Evolutionary conservation across 2,888 invertebrate species (phyloP), one percentile per base, ranked within the genome.

Genomic region (Caradrina clavipalpis): DNA sequence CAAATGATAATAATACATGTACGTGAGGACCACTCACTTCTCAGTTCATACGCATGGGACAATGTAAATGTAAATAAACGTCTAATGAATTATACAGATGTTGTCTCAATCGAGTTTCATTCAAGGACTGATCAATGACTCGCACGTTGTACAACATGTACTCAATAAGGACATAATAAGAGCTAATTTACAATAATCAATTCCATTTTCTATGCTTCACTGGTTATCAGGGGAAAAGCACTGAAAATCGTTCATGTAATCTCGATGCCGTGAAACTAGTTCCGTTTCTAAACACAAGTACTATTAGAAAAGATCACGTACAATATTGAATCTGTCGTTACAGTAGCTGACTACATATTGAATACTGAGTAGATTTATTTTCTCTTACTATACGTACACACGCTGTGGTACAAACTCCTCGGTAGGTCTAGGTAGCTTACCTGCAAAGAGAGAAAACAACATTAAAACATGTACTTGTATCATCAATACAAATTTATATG

Each of bases 381-480:
- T 76, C 76, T 78, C 83, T 83, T 77, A 83, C 81, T 35, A 69
- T 69, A 57, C 58, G 60, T 69, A 70, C 49, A 79, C 26, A 53
- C 49, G 51, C 69, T 31, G 56, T 21, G 68, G 60, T 70, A 69
- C 42, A 21, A 63, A 51, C 56, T 55, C 45, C 55, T 56, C 31
- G 15, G 59, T 62, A 35, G 50, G 45, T 81, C 75, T 62, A 26
- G 47, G 45, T 81, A 76, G 67, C 88, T 90, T 90, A 90, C 90
- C 90, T 90, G 90, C 45, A 85, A 90, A 88, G 73, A 88, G 72
- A 88, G 83, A 87, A 87, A 88, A 87, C 42, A 57, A 76, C 54
- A 78, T 78, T 78, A 21, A 82, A 73, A 72, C 62, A 72, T 49
- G 42, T 60, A 60, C 54, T 50, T 64, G 54, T 39, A 69, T 49